Percentiles rank a stretch among this genome's conserved stretches.
phyloP scores from a whole-genome alignment of 2,113 vertebrate species.

The Pangasianodon hypophthalmus region DNA sequence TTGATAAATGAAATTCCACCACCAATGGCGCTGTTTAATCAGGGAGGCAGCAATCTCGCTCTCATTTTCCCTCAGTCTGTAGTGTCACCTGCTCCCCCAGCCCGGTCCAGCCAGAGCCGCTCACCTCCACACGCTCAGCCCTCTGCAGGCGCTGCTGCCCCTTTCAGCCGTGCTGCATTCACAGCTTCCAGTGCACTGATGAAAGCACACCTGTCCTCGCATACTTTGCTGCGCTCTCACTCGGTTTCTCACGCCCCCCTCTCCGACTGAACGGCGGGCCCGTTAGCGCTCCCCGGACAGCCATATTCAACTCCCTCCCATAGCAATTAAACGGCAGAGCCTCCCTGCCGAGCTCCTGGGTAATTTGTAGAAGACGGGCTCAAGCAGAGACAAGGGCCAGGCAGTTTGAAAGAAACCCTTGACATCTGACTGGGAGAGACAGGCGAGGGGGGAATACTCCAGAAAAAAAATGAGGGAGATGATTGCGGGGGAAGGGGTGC shows the following conservation, averaged over 20 bases:
- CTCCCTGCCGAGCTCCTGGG: constrained; percentile 69
- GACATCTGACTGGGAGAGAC: constrained; percentile 56
- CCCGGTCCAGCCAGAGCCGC: constrained; percentile 64
- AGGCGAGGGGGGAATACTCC: constrained; percentile 32
- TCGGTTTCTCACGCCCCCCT: constrained; percentile 11
- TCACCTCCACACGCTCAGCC: constrained; percentile 51
- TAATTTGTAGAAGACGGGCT: constrained; percentile 68
- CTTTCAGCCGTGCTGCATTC: constrained; percentile 69
- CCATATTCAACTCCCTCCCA: constrained; percentile 74
- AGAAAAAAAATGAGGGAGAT: constrained; percentile 51
- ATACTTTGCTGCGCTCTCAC: constrained; percentile 43
- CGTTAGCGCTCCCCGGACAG: constrained; percentile 70
- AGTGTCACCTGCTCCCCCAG: constrained; percentile 77
- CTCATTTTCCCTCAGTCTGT: constrained; percentile 72
- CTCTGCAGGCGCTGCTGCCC: constrained; percentile 52
- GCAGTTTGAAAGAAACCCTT: constrained; percentile 58
- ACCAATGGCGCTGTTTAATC: constrained; percentile 68
- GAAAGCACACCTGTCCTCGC: constrained; percentile 77
- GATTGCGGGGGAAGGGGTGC: constrained; percentile 59
- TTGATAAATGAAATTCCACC: constrained; percentile 51
- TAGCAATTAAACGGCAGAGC: constrained; percentile 75
- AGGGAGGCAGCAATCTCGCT: constrained; percentile 71
- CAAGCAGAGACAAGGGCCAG: constrained; percentile 53
- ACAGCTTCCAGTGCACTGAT: constrained; percentile 79
- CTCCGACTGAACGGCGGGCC: constrained; percentile 66